These are phyloP conservation scores for Todiramphus saurophagus DNA, from an alignment of 2,113 vertebrate genomes.

Conservation along the genomic window DNA sequence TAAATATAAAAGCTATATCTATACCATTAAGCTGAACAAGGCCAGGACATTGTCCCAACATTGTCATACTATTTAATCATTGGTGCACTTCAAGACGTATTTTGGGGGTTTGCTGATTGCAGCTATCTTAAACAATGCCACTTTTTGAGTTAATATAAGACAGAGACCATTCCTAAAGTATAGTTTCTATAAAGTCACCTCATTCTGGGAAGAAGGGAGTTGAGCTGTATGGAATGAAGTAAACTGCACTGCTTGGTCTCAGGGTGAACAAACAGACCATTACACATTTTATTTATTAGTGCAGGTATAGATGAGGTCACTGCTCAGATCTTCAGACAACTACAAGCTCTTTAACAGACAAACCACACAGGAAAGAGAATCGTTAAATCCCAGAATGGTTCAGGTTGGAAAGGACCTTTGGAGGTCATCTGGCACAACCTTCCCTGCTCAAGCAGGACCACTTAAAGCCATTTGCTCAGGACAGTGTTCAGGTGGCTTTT, in stretches of 20 bases:
- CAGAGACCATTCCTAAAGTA: background rate
- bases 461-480: background rate
- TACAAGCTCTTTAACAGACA: background rate
- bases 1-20: background rate
- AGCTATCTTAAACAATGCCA: background rate
- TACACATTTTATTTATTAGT: background rate
- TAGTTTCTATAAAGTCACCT: background rate
- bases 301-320: background rate
- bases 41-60: background rate
- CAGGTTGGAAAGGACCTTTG: background rate
- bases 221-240: background rate
- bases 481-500: background rate
- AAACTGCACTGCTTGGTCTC: background rate
- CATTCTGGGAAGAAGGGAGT: background rate
- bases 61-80: background rate
- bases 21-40: background rate
- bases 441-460: background rate
- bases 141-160: background rate
- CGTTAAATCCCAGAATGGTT: background rate
- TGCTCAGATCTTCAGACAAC: background rate
- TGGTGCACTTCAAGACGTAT: background rate
- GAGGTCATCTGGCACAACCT: background rate
- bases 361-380: background rate
- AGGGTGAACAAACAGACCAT: background rate
- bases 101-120: background rate